phyloP scores from a whole-genome alignment of 2,797 vertebrate species.

The Argyrosomus regius region DNA sequence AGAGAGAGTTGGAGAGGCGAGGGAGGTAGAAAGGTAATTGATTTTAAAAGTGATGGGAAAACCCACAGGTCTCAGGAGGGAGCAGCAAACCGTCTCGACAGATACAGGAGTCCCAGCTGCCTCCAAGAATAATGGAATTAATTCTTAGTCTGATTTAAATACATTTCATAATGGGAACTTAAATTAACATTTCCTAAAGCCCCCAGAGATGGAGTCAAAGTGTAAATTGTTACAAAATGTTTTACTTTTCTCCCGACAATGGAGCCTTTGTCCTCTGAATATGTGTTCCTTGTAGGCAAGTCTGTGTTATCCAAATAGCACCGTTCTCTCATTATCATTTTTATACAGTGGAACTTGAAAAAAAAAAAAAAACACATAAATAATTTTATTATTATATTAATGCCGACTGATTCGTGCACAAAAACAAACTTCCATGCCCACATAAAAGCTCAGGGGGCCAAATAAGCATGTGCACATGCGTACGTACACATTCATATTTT shows the following conservation, averaged over 20 bases:
- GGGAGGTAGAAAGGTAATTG: slow-evolving; percentile 85
- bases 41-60: slow-evolving; percentile 87
- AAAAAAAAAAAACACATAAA: slow-evolving; percentile 12
- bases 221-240: slow-evolving; percentile 69
- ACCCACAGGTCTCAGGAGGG: slow-evolving; percentile 83
- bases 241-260: slow-evolving; percentile 55
- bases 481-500: slow-evolving; percentile 58
- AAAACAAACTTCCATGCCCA: slow-evolving; percentile 62
- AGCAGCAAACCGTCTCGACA: slow-evolving; percentile 75
- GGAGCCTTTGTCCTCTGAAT: slow-evolving; percentile 64
- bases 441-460: slow-evolving; percentile 57
- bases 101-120: slow-evolving; percentile 78
- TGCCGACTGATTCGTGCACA: slow-evolving; percentile 39
- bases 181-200: slow-evolving; percentile 78
- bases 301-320: slow-evolving; percentile 57
- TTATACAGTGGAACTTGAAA: slow-evolving; percentile 40
- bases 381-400: slow-evolving; percentile 51
- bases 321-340: slow-evolving; percentile 47
- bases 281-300: slow-evolving; percentile 50
- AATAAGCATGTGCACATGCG: slow-evolving; percentile 61
- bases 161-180: slow-evolving; percentile 77
- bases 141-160: slow-evolving; percentile 80
- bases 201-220: slow-evolving; percentile 76
- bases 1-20: slow-evolving; percentile 78
- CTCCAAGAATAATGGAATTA: slow-evolving; percentile 82